phyloP scores from a whole-genome alignment of 1,140 invertebrate species.

The Trachymyrmex septentrionalis region DNA sequence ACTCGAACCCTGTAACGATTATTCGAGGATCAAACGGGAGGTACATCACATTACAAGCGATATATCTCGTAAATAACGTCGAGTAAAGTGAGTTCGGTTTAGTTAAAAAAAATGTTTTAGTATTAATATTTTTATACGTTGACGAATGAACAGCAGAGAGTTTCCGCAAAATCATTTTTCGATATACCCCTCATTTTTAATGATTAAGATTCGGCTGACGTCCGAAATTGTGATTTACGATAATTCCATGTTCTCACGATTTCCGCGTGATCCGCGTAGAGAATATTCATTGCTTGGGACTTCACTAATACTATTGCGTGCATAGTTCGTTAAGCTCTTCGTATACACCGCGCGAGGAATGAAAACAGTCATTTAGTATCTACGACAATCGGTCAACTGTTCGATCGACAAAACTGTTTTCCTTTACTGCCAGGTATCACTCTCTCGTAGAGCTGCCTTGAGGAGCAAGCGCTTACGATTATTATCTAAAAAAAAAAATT shows the following conservation, averaged over 20 bases:
- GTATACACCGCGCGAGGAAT: constrained; percentile 28
- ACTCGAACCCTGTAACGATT: constrained; percentile 45
- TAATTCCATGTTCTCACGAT: constrained; percentile 56
- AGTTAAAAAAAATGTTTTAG: constrained; percentile 61
- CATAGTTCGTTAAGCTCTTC: constrained; percentile 64
- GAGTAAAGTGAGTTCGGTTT: constrained; percentile 52
- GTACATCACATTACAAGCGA: constrained; percentile 24
- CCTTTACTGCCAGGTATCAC: constrained; percentile 78
- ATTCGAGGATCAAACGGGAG: constrained; percentile 17
- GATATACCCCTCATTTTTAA: constrained; percentile 46
- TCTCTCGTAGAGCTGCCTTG: constrained; percentile 72
- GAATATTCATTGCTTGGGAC: constrained; percentile 32
- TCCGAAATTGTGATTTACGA: constrained; percentile 58
- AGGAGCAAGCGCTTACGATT: constrained; percentile 69
- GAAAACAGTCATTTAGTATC: constrained; percentile 53
- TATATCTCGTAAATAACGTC: constrained; percentile 38
- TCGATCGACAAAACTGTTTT: constrained; percentile 67
- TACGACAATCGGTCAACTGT: constrained; percentile 70
- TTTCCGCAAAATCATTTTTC: constrained; percentile 53
- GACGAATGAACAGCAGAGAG: constrained; percentile 51
- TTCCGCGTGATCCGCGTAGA: constrained; percentile 13
- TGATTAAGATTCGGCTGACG: constrained; percentile 47
- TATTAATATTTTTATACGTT: constrained; percentile 71
- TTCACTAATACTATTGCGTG: constrained; percentile 47
- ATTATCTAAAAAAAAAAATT: constrained; percentile 32